A percentile compares a stretch with the other conserved stretches of the same genome.
phyloP scores from a whole-genome alignment of 2,113 vertebrate species.

The Hypomesus transpacificus region DNA sequence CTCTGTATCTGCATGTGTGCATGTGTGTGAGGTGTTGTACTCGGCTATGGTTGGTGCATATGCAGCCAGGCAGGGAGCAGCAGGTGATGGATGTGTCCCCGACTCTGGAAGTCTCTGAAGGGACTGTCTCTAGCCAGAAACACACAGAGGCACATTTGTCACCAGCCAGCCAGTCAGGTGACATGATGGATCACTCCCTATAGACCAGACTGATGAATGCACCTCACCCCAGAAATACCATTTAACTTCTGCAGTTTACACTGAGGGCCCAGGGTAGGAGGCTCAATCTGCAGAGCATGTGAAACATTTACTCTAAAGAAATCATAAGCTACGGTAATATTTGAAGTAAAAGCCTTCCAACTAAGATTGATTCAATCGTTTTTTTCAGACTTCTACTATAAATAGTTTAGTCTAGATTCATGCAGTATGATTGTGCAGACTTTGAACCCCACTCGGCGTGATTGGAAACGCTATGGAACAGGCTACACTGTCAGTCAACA shows the following conservation, averaged over 20 bases:
- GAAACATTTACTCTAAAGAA: not conserved
- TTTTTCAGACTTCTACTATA: no score
- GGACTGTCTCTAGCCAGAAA: conserved; percentile 25
- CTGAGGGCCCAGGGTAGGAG: not conserved
- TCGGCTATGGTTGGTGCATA: no score
- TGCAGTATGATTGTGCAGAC: no score
- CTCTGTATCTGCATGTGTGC: conserved; percentile 12
- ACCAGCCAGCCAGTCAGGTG: conserved; percentile 31
- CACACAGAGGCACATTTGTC: conserved; percentile 41
- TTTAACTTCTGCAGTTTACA: conserved; percentile 18
- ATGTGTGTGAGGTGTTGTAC: not conserved
- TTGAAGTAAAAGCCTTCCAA: not conserved
- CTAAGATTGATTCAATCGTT: no score
- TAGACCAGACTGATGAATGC: conserved; percentile 47
- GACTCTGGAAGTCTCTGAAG: not conserved
- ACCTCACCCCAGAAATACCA: conserved; percentile 17
- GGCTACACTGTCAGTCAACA: no score
- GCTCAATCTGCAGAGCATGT: not conserved
- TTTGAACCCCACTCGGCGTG: no score
- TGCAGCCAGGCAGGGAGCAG: not conserved
- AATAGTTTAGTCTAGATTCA: no score
- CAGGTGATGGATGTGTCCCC: conserved; percentile 29
- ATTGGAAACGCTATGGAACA: no score
- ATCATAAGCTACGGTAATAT: not conserved
- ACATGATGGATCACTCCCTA: conserved; percentile 46